Percentiles rank a stretch among this genome's conserved stretches.
Conservation (phyloP, 2,797 vertebrate genomes). For the Alca torda region DNA sequence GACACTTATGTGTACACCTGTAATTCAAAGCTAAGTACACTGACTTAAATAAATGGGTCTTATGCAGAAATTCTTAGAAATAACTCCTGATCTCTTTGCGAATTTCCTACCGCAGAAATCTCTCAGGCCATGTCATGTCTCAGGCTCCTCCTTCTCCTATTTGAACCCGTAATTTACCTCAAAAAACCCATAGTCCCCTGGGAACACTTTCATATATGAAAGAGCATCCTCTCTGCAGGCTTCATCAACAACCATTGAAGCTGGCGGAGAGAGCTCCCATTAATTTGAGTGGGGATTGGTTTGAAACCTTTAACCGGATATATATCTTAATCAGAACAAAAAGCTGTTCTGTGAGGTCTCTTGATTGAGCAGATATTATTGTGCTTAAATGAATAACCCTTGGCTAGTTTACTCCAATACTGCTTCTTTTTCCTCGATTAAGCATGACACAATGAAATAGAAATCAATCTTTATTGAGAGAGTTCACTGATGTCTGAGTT, state of each 20-base stretch:
- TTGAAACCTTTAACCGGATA: not conserved
- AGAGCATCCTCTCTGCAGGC: not conserved
- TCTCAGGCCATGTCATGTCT: not conserved
- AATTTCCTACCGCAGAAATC: not conserved
- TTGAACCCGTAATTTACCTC: not conserved
- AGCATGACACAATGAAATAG: conserved; percentile 24
- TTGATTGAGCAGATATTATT: conserved; percentile 38
- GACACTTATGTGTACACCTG: not conserved
- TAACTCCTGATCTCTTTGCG: not conserved
- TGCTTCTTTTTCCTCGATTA: conserved; percentile 29
- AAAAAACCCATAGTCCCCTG: not conserved
- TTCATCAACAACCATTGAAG: not conserved
- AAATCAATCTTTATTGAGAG: conserved; percentile 40
- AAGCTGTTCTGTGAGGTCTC: not conserved
- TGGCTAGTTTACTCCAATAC: not conserved
- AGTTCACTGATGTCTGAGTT: conserved; percentile 11
- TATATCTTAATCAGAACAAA: conserved; percentile 43
- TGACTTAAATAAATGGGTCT: not conserved
- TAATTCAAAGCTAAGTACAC: not conserved
- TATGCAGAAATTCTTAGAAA: not conserved
- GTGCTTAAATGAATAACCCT: conserved; percentile 33
- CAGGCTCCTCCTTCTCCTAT: not conserved
- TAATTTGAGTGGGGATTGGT: conserved; percentile 5
- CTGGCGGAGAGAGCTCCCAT: not conserved
- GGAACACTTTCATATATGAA: not conserved